These are phyloP conservation scores for Sebastolobus alascanus DNA, from an alignment of 2,797 vertebrate genomes.

Conservation along the genomic window DNA sequence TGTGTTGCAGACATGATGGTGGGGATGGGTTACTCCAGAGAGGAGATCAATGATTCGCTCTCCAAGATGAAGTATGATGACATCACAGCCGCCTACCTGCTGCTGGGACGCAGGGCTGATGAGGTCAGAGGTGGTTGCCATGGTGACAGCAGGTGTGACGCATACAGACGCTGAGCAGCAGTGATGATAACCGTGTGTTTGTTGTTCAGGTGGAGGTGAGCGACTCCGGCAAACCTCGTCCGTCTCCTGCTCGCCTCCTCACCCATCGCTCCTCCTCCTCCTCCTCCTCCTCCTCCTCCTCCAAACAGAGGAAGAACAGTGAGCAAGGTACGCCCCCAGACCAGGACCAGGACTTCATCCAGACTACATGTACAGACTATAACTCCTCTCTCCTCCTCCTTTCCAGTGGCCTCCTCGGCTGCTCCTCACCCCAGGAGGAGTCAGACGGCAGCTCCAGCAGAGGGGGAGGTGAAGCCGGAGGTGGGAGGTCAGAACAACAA, in stretches of 20 bases:
- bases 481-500: neutral
- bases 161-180: neutral
- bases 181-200: neutral
- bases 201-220: neutral
- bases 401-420: neutral
- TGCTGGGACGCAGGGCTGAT: conserved; percentile 89
- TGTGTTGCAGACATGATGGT: conserved; percentile 68
- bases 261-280: neutral
- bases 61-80: conserved; percentile 93
- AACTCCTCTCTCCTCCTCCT: neutral
- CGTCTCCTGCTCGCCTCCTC: neutral
- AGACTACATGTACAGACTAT: neutral
- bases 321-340: neutral
- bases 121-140: conserved; percentile 83
- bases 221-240: neutral
- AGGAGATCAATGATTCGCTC: conserved; percentile 92
- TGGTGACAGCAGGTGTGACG: neutral
- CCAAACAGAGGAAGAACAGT: neutral
- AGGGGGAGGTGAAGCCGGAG: neutral
- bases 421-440: neutral
- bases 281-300: neutral
- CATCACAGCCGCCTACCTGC: conserved; percentile 94
- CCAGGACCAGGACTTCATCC: neutral
- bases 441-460: neutral
- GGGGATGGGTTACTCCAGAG: conserved; percentile 90